These are phyloP conservation scores for Rhineura floridana DNA, from an alignment of 2,113 vertebrate species.

Conservation along the genomic window DNA sequence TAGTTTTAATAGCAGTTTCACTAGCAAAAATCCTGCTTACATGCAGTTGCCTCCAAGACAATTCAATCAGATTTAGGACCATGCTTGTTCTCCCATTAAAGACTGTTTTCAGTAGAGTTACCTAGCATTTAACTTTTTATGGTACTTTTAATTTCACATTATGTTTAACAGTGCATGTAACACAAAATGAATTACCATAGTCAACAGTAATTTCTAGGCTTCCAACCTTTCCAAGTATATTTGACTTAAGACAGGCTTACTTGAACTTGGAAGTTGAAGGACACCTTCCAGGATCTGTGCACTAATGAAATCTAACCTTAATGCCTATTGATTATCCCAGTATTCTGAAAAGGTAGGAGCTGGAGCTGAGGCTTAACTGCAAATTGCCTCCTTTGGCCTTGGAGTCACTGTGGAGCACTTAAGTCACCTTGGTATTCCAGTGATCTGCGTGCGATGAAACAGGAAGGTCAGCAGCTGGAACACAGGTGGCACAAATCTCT, in stretches of 20 bases:
- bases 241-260: slow-evolving; percentile 45
- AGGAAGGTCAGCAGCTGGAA: too few relatives aligned
- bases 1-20: slow-evolving; percentile 49
- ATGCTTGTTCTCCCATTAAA: slow-evolving; percentile 68
- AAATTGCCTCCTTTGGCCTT: background rate
- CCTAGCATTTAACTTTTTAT: slow-evolving; percentile 74
- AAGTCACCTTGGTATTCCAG: too few relatives aligned
- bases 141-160: slow-evolving; percentile 78
- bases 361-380: background rate
- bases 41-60: slow-evolving; percentile 61
- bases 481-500: too few relatives aligned
- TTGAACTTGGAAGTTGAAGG: slow-evolving; percentile 35
- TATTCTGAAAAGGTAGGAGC: background rate
- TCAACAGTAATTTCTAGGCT: slow-evolving; percentile 48
- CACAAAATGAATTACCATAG: slow-evolving; percentile 64
- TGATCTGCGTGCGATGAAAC: too few relatives aligned
- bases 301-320: slow-evolving; percentile 9
- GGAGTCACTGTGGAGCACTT: too few relatives aligned
- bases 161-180: slow-evolving; percentile 77
- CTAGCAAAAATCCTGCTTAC: slow-evolving; percentile 51
- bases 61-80: slow-evolving; percentile 72
- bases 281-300: slow-evolving; percentile 33
- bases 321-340: slow-evolving; percentile 11
- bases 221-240: slow-evolving; percentile 34
- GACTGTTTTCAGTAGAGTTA: slow-evolving; percentile 71